Evolutionary conservation across 2,888 invertebrate species (phyloP).

Genomic region (Pecten maximus): DNA sequence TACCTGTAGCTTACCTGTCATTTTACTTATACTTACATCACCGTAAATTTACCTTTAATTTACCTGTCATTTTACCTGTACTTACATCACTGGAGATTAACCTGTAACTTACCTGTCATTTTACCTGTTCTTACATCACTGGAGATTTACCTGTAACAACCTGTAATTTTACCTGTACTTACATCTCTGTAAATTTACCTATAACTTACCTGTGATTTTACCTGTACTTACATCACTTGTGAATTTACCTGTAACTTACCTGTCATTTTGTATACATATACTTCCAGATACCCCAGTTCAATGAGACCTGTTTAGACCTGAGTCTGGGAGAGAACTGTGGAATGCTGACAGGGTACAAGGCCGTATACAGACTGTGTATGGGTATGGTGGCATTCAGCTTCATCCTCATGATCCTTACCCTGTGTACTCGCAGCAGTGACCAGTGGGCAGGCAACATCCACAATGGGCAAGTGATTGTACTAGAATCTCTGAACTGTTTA

Average conservation of each 20-base stretch:
- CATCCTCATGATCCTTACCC: constrained; percentile 79
- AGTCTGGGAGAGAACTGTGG: constrained; percentile 80
- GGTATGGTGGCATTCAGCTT: constrained; percentile 82
- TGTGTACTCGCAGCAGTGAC: constrained; percentile 81
- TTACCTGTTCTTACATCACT: no score
- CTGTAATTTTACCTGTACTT: no score
- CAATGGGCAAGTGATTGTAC: constrained; percentile 81
- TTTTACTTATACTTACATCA: no score
- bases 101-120: no score
- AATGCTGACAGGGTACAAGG: constrained; percentile 82
- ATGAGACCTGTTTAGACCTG: constrained; percentile 78
- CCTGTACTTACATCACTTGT: background rate
- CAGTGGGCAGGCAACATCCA: constrained; percentile 83
- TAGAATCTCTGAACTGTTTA: background rate
- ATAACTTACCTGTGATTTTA: no score
- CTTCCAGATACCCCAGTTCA: background rate
- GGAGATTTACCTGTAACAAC: no score
- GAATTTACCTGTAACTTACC: background rate
- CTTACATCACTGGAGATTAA: no score
- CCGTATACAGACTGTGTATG: constrained; percentile 83
- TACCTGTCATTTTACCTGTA: background rate
- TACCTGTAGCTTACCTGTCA: background rate
- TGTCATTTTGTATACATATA: background rate
- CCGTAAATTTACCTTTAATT: no score
- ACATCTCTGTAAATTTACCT: no score